Evolutionary conservation across 2,797 vertebrate species (phyloP).

Genomic region (Glyptemys insculpta): DNA sequence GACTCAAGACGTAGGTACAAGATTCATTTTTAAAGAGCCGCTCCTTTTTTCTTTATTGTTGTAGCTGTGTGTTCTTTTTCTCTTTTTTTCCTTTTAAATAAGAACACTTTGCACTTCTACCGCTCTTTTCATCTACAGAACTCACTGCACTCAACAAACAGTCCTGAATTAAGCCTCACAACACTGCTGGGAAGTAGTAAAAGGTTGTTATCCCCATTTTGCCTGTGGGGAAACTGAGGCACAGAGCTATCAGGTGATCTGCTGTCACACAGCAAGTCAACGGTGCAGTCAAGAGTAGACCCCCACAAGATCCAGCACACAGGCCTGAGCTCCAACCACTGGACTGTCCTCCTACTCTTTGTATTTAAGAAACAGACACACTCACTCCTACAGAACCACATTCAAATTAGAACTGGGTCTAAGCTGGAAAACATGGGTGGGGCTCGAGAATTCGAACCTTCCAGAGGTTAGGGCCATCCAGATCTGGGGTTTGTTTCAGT

Average conservation of each 20-base stretch:
- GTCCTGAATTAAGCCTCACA: neutral
- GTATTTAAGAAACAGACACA: neutral
- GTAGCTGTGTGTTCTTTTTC: slow-evolving; percentile 49
- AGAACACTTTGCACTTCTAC: neutral
- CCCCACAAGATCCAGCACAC: neutral
- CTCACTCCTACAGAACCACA: neutral
- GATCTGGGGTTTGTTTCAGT: neutral
- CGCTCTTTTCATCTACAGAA: slow-evolving; percentile 5
- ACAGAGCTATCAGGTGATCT: fast-evolving
- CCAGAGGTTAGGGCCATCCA: neutral
- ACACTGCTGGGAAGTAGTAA: neutral
- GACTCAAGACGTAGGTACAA: slow-evolving; percentile 41
- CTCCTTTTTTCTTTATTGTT: slow-evolving; percentile 62
- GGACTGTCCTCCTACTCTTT: neutral
- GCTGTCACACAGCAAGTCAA: neutral
- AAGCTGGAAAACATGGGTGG: neutral
- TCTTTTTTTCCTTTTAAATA: neutral
- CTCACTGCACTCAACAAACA: fast-evolving
- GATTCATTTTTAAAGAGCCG: slow-evolving; percentile 43
- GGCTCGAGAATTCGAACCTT: neutral
- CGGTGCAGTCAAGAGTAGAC: neutral
- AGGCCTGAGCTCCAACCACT: neutral
- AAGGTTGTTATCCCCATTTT: neutral
- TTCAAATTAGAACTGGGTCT: neutral
- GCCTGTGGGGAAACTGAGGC: slow-evolving; percentile 8